Evolutionary conservation across 2,113 vertebrate genomes (phyloP).

Genomic region (Urocitellus parryii): DNA sequence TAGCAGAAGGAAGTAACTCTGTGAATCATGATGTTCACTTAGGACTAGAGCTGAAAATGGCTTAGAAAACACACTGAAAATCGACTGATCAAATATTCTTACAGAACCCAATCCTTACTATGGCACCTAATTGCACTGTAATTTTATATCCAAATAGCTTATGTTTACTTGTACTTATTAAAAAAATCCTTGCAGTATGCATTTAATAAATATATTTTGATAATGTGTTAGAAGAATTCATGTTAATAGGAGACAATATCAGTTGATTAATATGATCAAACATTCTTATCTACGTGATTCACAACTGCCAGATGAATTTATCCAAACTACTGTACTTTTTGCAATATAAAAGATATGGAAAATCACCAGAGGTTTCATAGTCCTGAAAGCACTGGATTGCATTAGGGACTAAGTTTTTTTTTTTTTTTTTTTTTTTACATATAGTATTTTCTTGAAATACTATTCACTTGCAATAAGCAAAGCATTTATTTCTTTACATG

Average conservation of each 20-base stretch:
- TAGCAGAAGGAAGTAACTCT: slow-evolving; percentile 63
- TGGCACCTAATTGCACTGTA: slow-evolving; percentile 46
- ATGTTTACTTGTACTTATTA: background rate
- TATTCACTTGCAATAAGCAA: background rate
- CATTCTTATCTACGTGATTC: slow-evolving; percentile 47
- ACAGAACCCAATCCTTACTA: slow-evolving; percentile 36
- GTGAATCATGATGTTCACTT: slow-evolving; percentile 26
- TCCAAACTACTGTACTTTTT: background rate
- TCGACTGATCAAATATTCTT: slow-evolving; percentile 28
- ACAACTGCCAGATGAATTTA: slow-evolving; percentile 18
- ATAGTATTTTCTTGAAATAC: background rate
- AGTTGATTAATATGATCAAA: slow-evolving; percentile 62
- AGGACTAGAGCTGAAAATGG: slow-evolving; percentile 53
- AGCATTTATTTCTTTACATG: background rate
- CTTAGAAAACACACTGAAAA: slow-evolving; percentile 17
- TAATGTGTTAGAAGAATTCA: slow-evolving; percentile 51
- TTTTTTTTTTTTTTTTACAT: background rate
- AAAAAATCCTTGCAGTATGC: slow-evolving; percentile 52
- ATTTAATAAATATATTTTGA: slow-evolving; percentile 60
- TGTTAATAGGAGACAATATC: slow-evolving; percentile 24
- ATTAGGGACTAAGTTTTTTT: background rate
- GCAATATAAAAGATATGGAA: background rate
- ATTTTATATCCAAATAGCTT: slow-evolving; percentile 56
- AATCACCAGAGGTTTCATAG: background rate
- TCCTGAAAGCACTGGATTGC: background rate